phyloP scores from a whole-genome alignment of 2,888 invertebrate genomes.

The Drosophila limbata region DNA sequence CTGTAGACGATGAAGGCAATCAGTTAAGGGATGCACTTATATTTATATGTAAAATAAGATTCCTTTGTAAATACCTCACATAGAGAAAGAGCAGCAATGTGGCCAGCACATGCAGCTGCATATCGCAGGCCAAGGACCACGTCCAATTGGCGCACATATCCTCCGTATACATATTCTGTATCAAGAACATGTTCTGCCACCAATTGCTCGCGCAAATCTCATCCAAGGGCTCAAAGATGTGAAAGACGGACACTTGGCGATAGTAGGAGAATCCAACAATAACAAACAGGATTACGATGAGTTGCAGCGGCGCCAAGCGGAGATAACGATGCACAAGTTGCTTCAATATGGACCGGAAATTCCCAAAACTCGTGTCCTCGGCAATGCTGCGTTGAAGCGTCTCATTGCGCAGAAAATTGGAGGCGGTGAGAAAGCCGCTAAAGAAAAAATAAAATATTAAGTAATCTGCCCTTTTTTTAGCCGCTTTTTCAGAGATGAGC shows the following conservation, averaged over 20 bases:
- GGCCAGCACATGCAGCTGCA: conserved; percentile 53
- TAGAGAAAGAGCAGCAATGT: conserved; percentile 52
- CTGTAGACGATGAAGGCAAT: neutral
- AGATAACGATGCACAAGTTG: conserved; percentile 51
- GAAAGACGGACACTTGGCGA: conserved; percentile 45
- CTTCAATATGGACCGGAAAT: conserved; percentile 15
- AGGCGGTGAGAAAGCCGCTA: conserved; percentile 58
- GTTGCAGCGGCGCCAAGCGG: conserved; percentile 48
- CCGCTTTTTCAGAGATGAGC: no score
- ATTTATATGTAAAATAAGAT: neutral
- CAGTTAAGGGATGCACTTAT: no score
- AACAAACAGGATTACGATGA: conserved; percentile 27
- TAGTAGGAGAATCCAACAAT: conserved; percentile 33
- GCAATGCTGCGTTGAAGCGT: conserved; percentile 43
- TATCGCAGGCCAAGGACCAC: conserved; percentile 58
- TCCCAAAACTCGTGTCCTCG: conserved; percentile 5
- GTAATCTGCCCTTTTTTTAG: no score
- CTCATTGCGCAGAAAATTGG: conserved; percentile 44
- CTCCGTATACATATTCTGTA: conserved; percentile 45
- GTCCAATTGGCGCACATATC: conserved; percentile 57
- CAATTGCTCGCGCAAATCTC: conserved; percentile 32
- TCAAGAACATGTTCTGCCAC: conserved; percentile 42
- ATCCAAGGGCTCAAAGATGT: conserved; percentile 46
- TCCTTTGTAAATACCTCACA: conserved; percentile 18
- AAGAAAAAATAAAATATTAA: neutral